Evolutionary conservation across 2,113 vertebrate genomes (phyloP).

Genomic region (Danio rerio): DNA sequence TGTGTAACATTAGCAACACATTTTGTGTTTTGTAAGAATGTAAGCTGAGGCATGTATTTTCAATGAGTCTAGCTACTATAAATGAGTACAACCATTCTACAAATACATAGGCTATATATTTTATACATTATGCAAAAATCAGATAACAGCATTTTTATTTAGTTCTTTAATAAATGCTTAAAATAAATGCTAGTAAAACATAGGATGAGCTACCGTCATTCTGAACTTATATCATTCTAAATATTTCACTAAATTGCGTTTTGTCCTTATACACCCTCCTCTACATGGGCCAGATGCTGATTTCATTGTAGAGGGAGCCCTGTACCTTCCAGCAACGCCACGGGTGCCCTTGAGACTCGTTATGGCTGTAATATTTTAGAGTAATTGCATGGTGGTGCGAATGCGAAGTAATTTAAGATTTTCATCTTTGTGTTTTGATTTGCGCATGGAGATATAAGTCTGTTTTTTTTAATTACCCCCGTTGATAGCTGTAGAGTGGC

Average conservation of each 20-base stretch:
- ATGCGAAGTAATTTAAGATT: neutral
- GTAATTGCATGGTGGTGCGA: neutral
- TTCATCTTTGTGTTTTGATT: constrained; percentile 1
- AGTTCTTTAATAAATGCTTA: neutral
- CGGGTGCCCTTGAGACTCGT: neutral
- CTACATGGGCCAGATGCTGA: neutral
- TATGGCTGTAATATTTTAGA: neutral
- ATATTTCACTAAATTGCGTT: neutral
- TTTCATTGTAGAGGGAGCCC: neutral
- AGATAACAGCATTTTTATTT: neutral
- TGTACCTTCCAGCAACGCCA: neutral
- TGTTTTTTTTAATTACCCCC: constrained; percentile 19
- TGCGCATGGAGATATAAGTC: neutral
- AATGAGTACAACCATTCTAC: too few species aligned
- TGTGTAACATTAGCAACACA: too few species aligned
- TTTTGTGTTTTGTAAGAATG: too few species aligned
- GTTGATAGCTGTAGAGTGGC: neutral
- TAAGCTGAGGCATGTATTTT: too few species aligned
- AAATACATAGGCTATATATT: neutral
- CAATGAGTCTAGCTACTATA: too few species aligned
- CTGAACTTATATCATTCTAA: neutral
- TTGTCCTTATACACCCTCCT: neutral
- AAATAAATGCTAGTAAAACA: neutral
- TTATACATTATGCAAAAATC: neutral
- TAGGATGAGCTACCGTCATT: neutral